Evolutionary conservation across 2,888 invertebrate genomes (phyloP).

Genomic region (Drosophila demipolita): DNA sequence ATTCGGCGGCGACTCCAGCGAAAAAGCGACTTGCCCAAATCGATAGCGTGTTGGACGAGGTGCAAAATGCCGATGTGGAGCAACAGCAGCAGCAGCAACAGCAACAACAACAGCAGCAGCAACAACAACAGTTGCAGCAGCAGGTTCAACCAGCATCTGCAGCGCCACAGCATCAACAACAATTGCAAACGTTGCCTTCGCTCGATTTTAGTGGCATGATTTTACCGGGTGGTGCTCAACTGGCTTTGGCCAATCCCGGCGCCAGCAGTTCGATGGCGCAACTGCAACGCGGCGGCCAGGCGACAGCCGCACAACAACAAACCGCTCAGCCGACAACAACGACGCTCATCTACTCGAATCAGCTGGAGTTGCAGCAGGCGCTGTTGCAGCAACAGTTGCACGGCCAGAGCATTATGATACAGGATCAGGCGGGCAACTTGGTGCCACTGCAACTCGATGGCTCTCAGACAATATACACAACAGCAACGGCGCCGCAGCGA

Average conservation of each 20-base stretch:
- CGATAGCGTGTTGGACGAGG: constrained; percentile 82
- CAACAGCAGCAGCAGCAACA: constrained; percentile 54
- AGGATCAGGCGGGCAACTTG: constrained; percentile 83
- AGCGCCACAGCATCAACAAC: constrained; percentile 57
- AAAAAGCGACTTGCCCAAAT: constrained; percentile 81
- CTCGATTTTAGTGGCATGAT: constrained; percentile 84
- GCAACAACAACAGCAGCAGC: constrained; percentile 45
- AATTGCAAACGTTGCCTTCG: constrained; percentile 79
- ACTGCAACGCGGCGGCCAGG: constrained; percentile 62
- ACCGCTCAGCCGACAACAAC: constrained; percentile 63
- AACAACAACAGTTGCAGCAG: constrained; percentile 41
- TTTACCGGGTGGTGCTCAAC: constrained; percentile 82
- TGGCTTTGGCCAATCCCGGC: constrained; percentile 82
- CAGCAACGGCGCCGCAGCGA: constrained; percentile 62
- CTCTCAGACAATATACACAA: constrained; percentile 81
- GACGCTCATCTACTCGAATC: constrained; percentile 83
- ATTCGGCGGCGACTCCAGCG: constrained; percentile 59
- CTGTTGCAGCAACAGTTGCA: constrained; percentile 83
- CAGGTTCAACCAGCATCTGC: constrained; percentile 51
- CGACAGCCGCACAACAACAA: constrained; percentile 53
- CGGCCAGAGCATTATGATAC: constrained; percentile 84
- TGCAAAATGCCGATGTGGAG: constrained; percentile 73
- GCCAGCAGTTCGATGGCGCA: constrained; percentile 75
- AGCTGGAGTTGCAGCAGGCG: constrained; percentile 83
- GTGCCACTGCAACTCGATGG: constrained; percentile 83